phyloP scores from a whole-genome alignment of 2,113 vertebrate species.

The Cinclus mexicanus region DNA sequence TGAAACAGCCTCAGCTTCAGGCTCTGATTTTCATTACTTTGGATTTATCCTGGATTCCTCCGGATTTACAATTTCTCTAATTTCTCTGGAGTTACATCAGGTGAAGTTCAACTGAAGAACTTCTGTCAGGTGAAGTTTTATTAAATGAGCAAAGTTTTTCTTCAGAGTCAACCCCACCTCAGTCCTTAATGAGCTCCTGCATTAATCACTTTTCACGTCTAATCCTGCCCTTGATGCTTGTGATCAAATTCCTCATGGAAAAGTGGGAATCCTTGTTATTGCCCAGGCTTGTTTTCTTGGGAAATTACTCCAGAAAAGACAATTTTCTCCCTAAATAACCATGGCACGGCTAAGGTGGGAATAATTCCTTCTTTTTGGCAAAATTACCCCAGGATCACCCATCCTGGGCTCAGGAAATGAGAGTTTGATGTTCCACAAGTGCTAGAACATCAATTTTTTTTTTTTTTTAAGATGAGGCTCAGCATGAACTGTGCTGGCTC shows the following conservation, averaged over 20 bases:
- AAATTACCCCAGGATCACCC: not conserved
- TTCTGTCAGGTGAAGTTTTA: not conserved
- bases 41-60: not conserved
- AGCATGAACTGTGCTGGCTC: accelerated
- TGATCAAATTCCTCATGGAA: not conserved
- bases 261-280: not conserved
- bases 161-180: not conserved
- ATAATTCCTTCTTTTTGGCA: not conserved
- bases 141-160: not conserved
- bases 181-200: not conserved
- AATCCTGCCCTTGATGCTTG: not conserved
- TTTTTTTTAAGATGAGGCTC: not conserved
- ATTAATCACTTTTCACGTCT: not conserved
- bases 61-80: not conserved
- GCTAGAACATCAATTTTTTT: too few species aligned
- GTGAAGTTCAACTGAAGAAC: not conserved
- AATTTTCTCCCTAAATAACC: not conserved
- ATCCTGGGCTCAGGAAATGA: accelerated
- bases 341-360: accelerated
- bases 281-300: not conserved
- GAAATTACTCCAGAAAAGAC: not conserved
- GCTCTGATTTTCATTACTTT: not conserved
- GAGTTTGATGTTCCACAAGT: not conserved
- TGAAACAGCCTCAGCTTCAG: not conserved
- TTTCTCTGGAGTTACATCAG: not conserved